Evolutionary conservation across 2,888 invertebrate genomes (phyloP).

Genomic region (Eupithecia abbreviata): DNA sequence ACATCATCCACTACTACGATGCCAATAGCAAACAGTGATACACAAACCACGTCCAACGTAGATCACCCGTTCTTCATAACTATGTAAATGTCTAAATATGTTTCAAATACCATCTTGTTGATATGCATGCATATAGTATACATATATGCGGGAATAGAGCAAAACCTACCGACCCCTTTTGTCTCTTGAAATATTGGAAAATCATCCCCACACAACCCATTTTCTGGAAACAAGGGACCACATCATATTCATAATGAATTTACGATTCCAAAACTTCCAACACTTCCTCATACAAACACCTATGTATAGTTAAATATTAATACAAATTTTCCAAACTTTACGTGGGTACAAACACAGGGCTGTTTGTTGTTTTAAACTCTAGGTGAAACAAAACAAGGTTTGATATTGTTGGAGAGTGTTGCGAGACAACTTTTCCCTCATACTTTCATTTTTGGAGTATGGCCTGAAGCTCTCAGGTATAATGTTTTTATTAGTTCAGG

Average conservation of each 20-base stretch:
- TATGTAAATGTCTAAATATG: no score
- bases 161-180: no score
- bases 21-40: no score
- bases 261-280: slow-evolving; percentile 17
- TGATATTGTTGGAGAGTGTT: neutral
- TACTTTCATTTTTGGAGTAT: slow-evolving; percentile 33
- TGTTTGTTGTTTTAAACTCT: slow-evolving; percentile 10
- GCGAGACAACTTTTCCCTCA: neutral
- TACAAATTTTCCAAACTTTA: slow-evolving; percentile 29
- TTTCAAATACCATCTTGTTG: no score
- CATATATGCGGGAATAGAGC: no score
- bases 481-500: slow-evolving; percentile 45
- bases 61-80: no score
- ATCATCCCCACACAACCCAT: neutral
- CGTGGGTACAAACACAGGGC: neutral
- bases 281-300: slow-evolving; percentile 15
- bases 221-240: neutral
- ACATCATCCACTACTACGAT: no score
- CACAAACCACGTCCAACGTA: no score
- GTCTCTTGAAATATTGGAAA: no score
- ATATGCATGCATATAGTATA: no score
- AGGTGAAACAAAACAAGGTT: neutral
- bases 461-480: slow-evolving; percentile 43
- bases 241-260: slow-evolving; percentile 12
- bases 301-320: slow-evolving; percentile 37